Base-by-base conservation (phyloP, 2,888 invertebrate genomes). In the Alsophila aescularia region DNA sequence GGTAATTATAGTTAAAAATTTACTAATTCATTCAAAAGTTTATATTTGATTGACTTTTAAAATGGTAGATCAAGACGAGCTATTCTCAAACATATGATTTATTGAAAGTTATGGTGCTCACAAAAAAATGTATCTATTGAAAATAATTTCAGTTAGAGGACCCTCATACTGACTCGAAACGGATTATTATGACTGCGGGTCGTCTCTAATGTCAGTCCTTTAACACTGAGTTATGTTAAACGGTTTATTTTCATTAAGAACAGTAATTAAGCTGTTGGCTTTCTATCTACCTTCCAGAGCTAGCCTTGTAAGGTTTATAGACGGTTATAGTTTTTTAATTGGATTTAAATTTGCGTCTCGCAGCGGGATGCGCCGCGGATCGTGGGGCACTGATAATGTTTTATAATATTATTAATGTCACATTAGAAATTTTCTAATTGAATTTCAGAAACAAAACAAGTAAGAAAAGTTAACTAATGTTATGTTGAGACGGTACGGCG, bases 301-400 rank as follows among this genome's bases (percentile, higher is more conserved):
- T 52, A 47, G 16, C 36, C 9, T 27, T 43, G 39, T 54, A 52
- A 27, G 32, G 32, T 47, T 51, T 69, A 71, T 76, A 72, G 75
- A 75, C 60, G 74, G 58, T 85, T 76, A 81, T 77, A 60, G 69
- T 54, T 64, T 64, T 54, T 73, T 83, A 81, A 87, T 85, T 83
- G 74, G 69, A 76, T 77, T 82, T 83, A 75, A 80, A 84, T 87
- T 85, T 83, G 81, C 81, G 73, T 73, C 72, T 74, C 83, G 39
- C 87, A 53, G 73, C 79, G 75, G 84, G 86, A 75, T 14, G 70
- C 77, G 67, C 70, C 80, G 74, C 81, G 78, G 78, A 81, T 84
- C 78, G 80, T 78, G 80, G 74, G 62, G 69, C 70, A 57, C 56
- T 66, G 80, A 83, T 84, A 81, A 78, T 69, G 59, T 72, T 72